Base-by-base conservation (phyloP, 2,888 invertebrate genomes). In the Torymus aiolomorphi region DNA sequence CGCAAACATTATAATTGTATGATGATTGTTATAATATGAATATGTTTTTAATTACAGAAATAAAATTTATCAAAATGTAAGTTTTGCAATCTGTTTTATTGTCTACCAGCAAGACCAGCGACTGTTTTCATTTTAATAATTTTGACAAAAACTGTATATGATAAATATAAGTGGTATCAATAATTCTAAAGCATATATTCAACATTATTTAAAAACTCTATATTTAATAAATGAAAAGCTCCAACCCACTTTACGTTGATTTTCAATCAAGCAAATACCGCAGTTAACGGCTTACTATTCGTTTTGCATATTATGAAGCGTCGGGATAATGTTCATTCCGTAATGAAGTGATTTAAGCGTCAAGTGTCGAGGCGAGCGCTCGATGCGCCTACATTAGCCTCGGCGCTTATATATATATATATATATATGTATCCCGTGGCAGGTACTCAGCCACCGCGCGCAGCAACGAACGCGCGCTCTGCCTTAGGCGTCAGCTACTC, bases 341-440 rank as follows among this genome's bases (percentile, higher is more conserved):
- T 59, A 78, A 80, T 80, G 74, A 78, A 77, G 77, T 71, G 80
- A 80, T 80, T 80, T 70, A 70, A 80, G 72, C 76, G 67, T 76
- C 80, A 73, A 72, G 70, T 65, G 73, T 78, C 67, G 78, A 69
- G 78, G 8, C n/a, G 5, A 51, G 18, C 31, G 14, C 52, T 61
- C 54, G 73, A 77, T 77, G 80, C 42, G 42, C 80, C 77, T 80
- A 70, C 74, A 76, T 80, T 74, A 80, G 70, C 63, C 63, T 66
- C 54, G 77, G 74, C 77, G 74, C 80, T 74, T 77, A 74, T 14
- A 65, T 69, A 31, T 31, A 31, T 31, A 8, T 42, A 42, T 42
- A 42, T 42, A 74, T 14, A 65, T 59, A 5, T 42, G 8, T 42
- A 74, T 14, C 59, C 59, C 70, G 59, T 74, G 74, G 61, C 80